Evolutionary conservation across 1,140 invertebrate genomes (phyloP), one percentile per base, ranked within the genome.

Genomic region (Drosophila asahinai): DNA sequence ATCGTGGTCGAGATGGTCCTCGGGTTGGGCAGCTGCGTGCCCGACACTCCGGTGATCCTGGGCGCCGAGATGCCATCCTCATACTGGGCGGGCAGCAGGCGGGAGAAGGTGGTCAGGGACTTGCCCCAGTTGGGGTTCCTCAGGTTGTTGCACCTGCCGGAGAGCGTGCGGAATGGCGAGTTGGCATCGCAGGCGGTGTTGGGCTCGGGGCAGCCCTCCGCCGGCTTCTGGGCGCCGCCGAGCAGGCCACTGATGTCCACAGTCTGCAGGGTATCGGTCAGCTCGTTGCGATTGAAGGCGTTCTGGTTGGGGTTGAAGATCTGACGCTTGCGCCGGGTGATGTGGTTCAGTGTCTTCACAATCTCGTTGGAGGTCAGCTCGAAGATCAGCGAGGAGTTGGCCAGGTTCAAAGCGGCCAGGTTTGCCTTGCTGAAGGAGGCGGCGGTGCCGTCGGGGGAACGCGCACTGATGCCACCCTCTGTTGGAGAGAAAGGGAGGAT

Each of bases 131-230:
- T 96, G 0, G 98, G 98, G 86, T 98, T 97, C 12, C 96, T 94
- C 7, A 99, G 92, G 92, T 99, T 99, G 89, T 99, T 99, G 84
- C 98, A 99, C 80, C 97, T 96, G 5, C 98, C 98, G 1, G 96
- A 97, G 38, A 96, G 94, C 0, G 96, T 96, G 74, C 98, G 95
- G 93, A 97, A 99, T 0, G 96, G 97, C 1, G 95, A 95, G 1
- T 95, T 96, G 1, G 97, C 95, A 87, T 99, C 97, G 82, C 98
- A 99, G 7, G 93, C 0, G 94, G 93, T 17, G 94, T 94, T 3
- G 15, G 94, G 92, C 67, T 97, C 96, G 27, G 96, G 96, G 43
- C 95, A 96, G 0, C 47, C 52, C 0, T 87, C 89, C 49, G 66
- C 11, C 0, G 83, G 79, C 17, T 71, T 61, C 14, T 62, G 84